Evolutionary conservation across 2,888 invertebrate species (phyloP), one percentile per base, ranked within the genome.

Genomic region (Nudaria mundana): DNA sequence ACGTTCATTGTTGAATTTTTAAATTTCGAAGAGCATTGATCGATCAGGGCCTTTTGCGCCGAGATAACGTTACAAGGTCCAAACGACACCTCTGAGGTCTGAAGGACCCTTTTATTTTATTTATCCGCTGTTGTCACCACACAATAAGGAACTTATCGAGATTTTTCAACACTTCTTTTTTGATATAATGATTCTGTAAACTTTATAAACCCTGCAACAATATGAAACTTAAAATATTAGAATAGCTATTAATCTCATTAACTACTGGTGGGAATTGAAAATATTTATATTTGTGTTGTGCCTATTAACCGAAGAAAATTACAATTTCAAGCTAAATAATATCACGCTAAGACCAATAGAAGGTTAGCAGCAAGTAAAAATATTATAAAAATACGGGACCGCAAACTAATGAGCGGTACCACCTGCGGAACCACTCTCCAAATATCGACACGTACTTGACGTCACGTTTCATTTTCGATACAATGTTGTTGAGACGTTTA

Each of bases 61-160:
- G 58, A 80, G 85, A 86, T 86, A 86, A 84, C 63, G 63, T 67
- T 56, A 83, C 84, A 81, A 62, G 75, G 66, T 50, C 56, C 68
- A 47, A 54, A 60, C 72, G 76, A 81, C 83, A 81, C 81, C 76
- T 78, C 48, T 40, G 44, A 44, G 43, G 48, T 53, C 55, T 63
- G 25, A 39, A 12, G 11, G 14, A 44, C 43, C 51, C 56, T 58
- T 54, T 67, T 62, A 49, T 62, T 55, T 52, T 58, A 39, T 71
- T 71, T 68, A 63, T 60, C 51, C 55, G 61, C 37, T 63, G 63
- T 64, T 75, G 76, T 76, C 71, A 69, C 74, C 69, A 68, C 76
- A 71, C 76, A 73, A 73, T 71, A 68, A 68, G 63, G 63, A 53
- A 68, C 60, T 69, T 74, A 75, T 76, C 75, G 71, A 67, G 71